These are phyloP conservation scores for Diplazon laetatorius DNA, from an alignment of 2,888 invertebrate genomes.

Conservation along the genomic window DNA sequence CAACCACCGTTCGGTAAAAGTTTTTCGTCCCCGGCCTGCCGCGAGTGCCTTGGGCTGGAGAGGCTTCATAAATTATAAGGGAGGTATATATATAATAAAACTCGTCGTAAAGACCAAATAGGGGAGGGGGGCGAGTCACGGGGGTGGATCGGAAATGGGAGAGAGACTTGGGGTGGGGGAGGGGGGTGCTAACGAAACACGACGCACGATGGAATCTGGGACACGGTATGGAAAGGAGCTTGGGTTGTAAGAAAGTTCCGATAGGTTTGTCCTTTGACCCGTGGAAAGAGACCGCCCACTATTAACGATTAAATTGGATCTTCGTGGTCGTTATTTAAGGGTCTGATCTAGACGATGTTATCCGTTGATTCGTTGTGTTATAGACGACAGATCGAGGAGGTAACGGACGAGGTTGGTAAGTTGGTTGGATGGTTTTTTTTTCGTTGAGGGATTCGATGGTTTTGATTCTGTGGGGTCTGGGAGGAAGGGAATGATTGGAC, in stretches of 20 bases:
- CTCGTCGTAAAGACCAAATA: constrained; percentile 37
- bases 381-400: too few species aligned
- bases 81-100: constrained; percentile 55
- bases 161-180: neutral
- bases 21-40: constrained; percentile 47
- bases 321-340: neutral
- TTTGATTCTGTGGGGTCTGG: too few species aligned
- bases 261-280: constrained; percentile 56
- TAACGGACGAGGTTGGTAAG: too few species aligned
- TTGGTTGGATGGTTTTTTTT: too few species aligned
- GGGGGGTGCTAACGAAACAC: constrained; percentile 7
- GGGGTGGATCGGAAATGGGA: neutral
- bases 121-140: neutral
- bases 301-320: constrained; percentile 53
- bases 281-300: constrained; percentile 38
- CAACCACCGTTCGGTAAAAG: constrained; percentile 37
- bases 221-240: constrained; percentile 1
- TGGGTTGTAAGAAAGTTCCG: constrained; percentile 40
- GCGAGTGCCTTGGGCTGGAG: constrained; percentile 26
- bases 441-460: too few species aligned
- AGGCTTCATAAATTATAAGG: constrained; percentile 62
- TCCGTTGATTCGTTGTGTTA: constrained; percentile 45
- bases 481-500: too few species aligned
- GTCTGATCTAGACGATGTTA: constrained; percentile 53
- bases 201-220: neutral